Base-by-base conservation (phyloP, 2,888 invertebrate species). In the Athalia cordata region DNA sequence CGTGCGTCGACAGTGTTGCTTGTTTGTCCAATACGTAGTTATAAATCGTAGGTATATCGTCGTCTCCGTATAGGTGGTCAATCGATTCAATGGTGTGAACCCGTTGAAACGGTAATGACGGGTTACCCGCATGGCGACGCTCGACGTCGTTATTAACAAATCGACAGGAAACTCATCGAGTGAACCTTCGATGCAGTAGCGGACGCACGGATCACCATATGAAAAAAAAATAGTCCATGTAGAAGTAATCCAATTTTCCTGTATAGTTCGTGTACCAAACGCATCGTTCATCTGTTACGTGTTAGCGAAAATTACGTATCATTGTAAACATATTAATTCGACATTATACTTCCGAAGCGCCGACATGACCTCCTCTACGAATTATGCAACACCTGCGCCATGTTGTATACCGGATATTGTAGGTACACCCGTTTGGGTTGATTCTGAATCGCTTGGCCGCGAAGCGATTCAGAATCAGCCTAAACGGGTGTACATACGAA, bases 61-160 rank as follows among this genome's bases (percentile, higher is more conserved):
- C 8, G 55, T 68, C 29, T n/a, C 29, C 68, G 55, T 55, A 50
- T 50, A 43, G 29, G 11, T 50, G 29, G 49, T 62, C 62, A 13
- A 49, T 61, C 62, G 50, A 75, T 75, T 75, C 75, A 75, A n/a
- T 45, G 62, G 59, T 50, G 62, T 50, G 15, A 75, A 50, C 52
- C 72, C 59, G 77, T 78, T 67, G 81, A 78, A 79, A 80, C 81
- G 81, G 79, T 82, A 82, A 82, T 80, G 81, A 81, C 78, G 78
- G 76, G 80, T 82, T 82, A 79, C 78, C 81, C 78, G 66, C 52
- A 62, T 75, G 75, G 75, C 75, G 75, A 75, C 62, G 62, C 64
- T 62, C 64, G 75, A 62, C 59, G 62, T 75, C 75, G 75, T 75
- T 75, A 62, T 75, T 75, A 75, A 75, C 75, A 75, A 75, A 75